phyloP scores from a whole-genome alignment of 1,140 invertebrate species.

The Venustaconcha ellipsiformis region DNA sequence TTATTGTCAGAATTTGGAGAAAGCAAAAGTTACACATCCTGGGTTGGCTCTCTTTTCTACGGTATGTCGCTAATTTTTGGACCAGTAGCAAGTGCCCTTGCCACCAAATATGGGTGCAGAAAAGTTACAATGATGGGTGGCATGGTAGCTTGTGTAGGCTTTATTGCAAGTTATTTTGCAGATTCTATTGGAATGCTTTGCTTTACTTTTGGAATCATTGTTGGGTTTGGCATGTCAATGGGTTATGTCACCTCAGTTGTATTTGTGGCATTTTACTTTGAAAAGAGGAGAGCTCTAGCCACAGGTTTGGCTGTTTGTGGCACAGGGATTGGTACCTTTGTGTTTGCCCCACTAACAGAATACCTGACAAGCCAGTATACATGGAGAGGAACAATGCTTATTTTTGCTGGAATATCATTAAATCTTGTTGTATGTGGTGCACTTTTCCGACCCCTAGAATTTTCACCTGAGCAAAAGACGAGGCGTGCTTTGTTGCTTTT shows the following conservation, averaged over 20 bases:
- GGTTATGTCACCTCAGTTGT: constrained; percentile 81
- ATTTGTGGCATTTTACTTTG: constrained; percentile 91
- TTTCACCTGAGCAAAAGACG: constrained; percentile 49
- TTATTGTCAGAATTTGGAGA: constrained; percentile 86
- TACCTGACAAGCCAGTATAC: constrained; percentile 62
- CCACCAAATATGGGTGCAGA: constrained; percentile 86
- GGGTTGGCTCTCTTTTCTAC: constrained; percentile 72
- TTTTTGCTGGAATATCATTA: constrained; percentile 84
- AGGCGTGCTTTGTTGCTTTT: constrained; percentile 50
- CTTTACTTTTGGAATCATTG: constrained; percentile 86
- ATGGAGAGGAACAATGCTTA: constrained; percentile 77
- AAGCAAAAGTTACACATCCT: constrained; percentile 88
- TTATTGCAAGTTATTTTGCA: constrained; percentile 80
- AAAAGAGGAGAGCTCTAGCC: constrained; percentile 88
- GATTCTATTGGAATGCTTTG: constrained; percentile 75
- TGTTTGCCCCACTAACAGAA: constrained; percentile 63
- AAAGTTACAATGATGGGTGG: constrained; percentile 82
- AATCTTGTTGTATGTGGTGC: constrained; percentile 83
- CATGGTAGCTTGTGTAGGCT: constrained; percentile 80
- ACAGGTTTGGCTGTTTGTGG: constrained; percentile 83
- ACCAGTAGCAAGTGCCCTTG: constrained; percentile 88
- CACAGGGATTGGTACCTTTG: constrained; percentile 66
- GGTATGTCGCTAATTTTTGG: constrained; percentile 77
- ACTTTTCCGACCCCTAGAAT: constrained; percentile 81
- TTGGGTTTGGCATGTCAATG: constrained; percentile 87